Percentiles rank a stretch among this genome's conserved stretches.
Conservation (phyloP, 1,140 invertebrate genomes). For the Bombus confusus region DNA sequence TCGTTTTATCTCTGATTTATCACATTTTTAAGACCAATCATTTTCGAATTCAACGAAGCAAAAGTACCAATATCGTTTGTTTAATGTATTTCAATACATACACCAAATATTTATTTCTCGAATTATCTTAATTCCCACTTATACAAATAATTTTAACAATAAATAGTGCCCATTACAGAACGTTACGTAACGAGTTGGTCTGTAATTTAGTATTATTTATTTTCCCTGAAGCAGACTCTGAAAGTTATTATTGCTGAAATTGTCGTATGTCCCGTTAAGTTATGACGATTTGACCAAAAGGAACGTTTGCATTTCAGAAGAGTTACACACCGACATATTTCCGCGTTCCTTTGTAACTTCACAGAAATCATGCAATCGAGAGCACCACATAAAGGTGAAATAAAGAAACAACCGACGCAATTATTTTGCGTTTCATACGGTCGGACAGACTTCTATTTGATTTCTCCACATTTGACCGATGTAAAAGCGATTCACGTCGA, state of each 20-base stretch:
- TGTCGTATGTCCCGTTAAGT: background rate
- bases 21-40: background rate
- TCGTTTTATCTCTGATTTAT: background rate
- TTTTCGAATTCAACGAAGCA: background rate
- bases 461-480: conserved; percentile 8
- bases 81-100: background rate
- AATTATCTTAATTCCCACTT: background rate
- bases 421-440: background rate
- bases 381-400: background rate
- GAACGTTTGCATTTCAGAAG: conserved; percentile 1
- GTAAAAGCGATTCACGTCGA: conserved; percentile 4
- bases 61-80: background rate
- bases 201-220: background rate
- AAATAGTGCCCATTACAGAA: background rate
- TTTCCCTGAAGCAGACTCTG: background rate
- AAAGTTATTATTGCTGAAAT: background rate
- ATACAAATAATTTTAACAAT: background rate
- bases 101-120: too few relatives aligned
- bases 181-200: background rate
- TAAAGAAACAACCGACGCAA: background rate
- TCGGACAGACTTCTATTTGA: background rate
- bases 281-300: background rate
- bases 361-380: conserved; percentile 17
- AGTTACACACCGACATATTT: background rate
- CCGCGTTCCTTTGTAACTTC: conserved; percentile 33